Percentiles rank a stretch among this genome's conserved stretches.
These are phyloP conservation scores for Dendroctonus ponderosae DNA, from an alignment of 1,140 invertebrate genomes.

Conservation along the genomic window DNA sequence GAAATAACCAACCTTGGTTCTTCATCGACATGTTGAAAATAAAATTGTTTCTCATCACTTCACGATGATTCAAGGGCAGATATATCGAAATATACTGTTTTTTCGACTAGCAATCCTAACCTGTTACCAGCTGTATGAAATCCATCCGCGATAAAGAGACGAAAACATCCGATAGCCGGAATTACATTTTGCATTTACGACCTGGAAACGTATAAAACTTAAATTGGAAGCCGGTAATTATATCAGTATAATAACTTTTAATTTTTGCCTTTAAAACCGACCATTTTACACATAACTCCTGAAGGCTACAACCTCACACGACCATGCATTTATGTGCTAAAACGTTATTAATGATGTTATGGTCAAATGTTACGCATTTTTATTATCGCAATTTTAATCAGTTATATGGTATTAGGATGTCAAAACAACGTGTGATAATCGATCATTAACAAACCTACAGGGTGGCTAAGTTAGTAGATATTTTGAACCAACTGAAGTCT, in stretches of 20 bases:
- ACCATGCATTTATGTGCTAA: neutral
- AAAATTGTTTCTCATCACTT: too few relatives aligned
- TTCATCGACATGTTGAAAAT: too few relatives aligned
- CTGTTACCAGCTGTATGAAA: conserved; percentile 10
- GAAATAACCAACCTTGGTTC: too few relatives aligned
- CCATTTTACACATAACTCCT: too few relatives aligned
- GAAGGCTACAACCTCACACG: too few relatives aligned
- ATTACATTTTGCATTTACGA: conserved; percentile 18
- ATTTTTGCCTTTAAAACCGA: neutral
- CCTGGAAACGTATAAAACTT: conserved; percentile 9
- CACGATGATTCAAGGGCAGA: too few relatives aligned
- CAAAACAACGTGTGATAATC: conserved; percentile 3
- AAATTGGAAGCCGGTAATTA: conserved; percentile 11
- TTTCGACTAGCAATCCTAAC: neutral
- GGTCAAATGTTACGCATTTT: conserved; percentile 4
- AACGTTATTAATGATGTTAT: conserved; percentile 10
- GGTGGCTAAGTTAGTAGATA: too few relatives aligned
- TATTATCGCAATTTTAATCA: conserved; percentile 3
- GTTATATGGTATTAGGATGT: conserved; percentile 7
- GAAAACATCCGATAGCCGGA: conserved; percentile 13
- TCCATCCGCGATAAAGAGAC: conserved; percentile 12
- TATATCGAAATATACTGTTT: too few relatives aligned
- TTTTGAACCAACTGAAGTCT: too few relatives aligned
- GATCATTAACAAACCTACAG: conserved; percentile 2
- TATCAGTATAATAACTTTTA: neutral